These are phyloP conservation scores for Felis chaus DNA, from an alignment of 2,113 vertebrate species.

Conservation along the genomic window DNA sequence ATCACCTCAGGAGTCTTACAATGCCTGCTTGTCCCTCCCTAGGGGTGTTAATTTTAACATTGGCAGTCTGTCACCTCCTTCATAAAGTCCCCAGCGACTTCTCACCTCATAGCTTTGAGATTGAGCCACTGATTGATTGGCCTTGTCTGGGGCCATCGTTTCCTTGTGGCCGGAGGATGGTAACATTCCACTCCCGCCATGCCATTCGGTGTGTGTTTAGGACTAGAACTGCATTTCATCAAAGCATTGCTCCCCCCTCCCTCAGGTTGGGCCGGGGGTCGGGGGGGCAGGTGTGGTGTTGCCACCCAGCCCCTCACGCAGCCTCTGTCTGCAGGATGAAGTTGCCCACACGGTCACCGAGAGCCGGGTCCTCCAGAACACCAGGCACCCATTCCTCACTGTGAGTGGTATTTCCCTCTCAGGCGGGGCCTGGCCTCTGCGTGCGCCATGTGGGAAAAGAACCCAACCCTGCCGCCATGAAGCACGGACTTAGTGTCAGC, in stretches of 20 bases:
- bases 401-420: constrained; percentile 76
- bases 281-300: background rate
- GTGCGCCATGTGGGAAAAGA: fast-evolving
- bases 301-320: background rate
- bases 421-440: background rate
- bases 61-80: too few species aligned
- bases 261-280: fast-evolving
- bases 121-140: background rate
- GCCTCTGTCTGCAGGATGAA: constrained; percentile 89
- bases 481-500: background rate
- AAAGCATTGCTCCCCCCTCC: too few species aligned
- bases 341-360: constrained; percentile 97
- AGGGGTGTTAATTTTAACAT: too few species aligned
- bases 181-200: fast-evolving
- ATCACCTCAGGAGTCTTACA: background rate
- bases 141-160: background rate
- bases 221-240: background rate
- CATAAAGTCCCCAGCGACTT: background rate
- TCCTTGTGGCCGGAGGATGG: background rate
- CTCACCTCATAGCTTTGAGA: background rate
- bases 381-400: constrained; percentile 95
- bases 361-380: constrained; percentile 96
- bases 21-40: background rate
- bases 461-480: fast-evolving
- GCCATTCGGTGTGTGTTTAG: background rate